phyloP scores from a whole-genome alignment of 2,888 invertebrate genomes.

The Ellobium chinense region DNA sequence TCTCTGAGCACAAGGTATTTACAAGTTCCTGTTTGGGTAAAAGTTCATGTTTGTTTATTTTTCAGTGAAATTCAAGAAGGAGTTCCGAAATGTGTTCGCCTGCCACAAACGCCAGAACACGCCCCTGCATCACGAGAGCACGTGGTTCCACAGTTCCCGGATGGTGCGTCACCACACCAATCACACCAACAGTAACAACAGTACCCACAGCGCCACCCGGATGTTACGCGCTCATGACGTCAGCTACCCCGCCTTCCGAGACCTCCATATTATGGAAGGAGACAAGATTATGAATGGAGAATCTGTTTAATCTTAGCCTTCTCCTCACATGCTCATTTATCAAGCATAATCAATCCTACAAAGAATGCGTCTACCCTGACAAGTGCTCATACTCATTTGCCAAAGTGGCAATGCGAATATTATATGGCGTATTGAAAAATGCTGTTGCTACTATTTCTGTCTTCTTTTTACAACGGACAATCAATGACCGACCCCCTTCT shows the following conservation, averaged over 20 bases:
- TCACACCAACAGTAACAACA: constrained; percentile 9
- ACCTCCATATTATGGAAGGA: constrained; percentile 1
- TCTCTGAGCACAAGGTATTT: too few relatives aligned
- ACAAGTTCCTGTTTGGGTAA: too few relatives aligned
- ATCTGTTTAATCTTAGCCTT: not conserved
- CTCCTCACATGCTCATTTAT: not conserved
- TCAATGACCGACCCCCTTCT: too few relatives aligned
- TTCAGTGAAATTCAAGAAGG: constrained; percentile 56
- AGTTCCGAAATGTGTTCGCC: constrained; percentile 54
- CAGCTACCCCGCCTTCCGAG: constrained; percentile 20
- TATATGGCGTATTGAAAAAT: too few relatives aligned
- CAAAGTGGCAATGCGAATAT: too few relatives aligned
- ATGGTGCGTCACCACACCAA: constrained; percentile 25
- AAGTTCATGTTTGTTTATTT: too few relatives aligned
- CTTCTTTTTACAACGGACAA: too few relatives aligned
- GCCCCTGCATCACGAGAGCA: constrained; percentile 42
- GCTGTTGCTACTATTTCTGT: too few relatives aligned
- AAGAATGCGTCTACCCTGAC: not conserved
- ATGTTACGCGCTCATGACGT: constrained; percentile 38
- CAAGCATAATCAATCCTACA: not conserved
- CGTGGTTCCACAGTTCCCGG: constrained; percentile 37
- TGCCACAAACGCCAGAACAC: constrained; percentile 38
- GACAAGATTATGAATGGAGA: not conserved
- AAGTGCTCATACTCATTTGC: too few relatives aligned
- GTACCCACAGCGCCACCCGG: constrained; percentile 16